Evolutionary conservation across 2,797 vertebrate genomes (phyloP), one percentile per base, ranked within the genome.

Genomic region (Hybognathus amarus): DNA sequence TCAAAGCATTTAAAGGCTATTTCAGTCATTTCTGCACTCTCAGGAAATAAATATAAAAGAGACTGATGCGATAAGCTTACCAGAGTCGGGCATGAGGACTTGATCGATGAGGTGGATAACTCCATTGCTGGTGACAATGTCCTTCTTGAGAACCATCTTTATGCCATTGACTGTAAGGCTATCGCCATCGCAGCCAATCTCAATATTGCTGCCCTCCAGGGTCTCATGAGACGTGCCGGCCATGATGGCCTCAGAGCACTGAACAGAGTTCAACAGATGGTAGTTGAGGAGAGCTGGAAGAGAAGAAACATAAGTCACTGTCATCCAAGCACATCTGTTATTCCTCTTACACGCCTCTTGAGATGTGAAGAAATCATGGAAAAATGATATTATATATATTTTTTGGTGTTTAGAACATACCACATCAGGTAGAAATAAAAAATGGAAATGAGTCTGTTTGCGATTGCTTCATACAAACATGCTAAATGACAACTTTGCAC

Each of bases 191-290:
- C 98, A 99, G 64, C 98, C 98, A 10, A 99, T 93, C 92, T 97
- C 96, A 75, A 99, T 91, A 42, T 94, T 96, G 87, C 92, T 94
- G 90, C 98, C 98, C 93, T 99, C 98, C 88, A 97, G 56, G 6
- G 97, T 99, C 91, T 98, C 96, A 47, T 96, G 95, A 54, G 95
- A 93, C 1, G 90, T 96, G 47, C 98, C 98, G 45, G 94, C 90
- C 92, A 95, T 96, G 83, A 99, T 98, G 36, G 97, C 97, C 93
- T 99, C 98, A 1, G 98, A 97, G 89, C 98, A 99, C 93, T 99
- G 97, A 3, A 97, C 90, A 0, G 96, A 96, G 84, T 97, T 94
- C 92, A 99, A 91, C 85, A 99, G 92, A 87, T 99, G 98, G 91
- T 95, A 99, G 56, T 96, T 98, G 89, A 99, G 77, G 1, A 99